A percentile compares a stretch with the other conserved stretches of the same genome.
Conservation (phyloP, 2,797 vertebrate species). For the Cygnus olor region DNA sequence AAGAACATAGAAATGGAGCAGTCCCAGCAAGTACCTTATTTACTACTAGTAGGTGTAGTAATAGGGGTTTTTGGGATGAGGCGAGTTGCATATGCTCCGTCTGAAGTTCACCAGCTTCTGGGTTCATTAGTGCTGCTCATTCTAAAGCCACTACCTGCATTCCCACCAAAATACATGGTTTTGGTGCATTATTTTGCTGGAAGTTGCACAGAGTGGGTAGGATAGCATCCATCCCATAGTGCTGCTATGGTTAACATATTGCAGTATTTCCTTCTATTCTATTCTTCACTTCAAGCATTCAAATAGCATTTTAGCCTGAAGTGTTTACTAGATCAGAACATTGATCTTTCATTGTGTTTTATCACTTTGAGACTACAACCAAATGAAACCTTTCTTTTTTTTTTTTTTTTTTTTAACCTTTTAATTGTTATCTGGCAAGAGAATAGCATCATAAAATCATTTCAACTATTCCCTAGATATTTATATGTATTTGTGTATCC, state of each 20-base stretch:
- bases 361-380: neutral
- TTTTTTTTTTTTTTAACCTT: neutral
- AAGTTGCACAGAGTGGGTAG: neutral
- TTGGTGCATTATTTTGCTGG: neutral
- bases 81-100: neutral
- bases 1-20: neutral
- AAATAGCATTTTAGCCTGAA: neutral
- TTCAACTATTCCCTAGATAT: neutral
- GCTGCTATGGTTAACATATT: rapidly evolving
- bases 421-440: neutral
- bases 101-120: neutral
- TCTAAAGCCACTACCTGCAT: neutral
- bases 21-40: neutral
- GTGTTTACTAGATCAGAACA: neutral
- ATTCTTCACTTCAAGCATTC: neutral
- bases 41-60: neutral
- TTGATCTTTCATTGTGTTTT: neutral
- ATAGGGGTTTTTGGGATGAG: neutral
- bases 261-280: neutral
- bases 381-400: neutral
- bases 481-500: neutral
- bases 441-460: neutral
- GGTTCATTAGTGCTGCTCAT: neutral
- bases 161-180: neutral
- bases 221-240: neutral